Conservation (phyloP, 2,113 vertebrate genomes). For the Phasianus colchicus region DNA sequence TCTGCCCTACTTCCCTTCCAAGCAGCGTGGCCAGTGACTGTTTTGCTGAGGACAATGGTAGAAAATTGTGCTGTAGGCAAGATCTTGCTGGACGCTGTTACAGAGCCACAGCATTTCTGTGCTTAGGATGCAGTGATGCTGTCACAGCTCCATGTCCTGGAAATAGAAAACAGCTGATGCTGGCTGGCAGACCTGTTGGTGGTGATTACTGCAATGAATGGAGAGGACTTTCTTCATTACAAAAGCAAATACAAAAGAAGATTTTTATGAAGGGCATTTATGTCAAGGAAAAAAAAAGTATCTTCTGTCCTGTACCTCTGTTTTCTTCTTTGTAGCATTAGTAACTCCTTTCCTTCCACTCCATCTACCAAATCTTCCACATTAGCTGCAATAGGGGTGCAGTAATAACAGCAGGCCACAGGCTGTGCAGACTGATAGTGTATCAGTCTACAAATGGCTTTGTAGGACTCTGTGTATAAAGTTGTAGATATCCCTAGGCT, state of each 20-base stretch:
- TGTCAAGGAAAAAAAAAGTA: no score
- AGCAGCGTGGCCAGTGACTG: neutral
- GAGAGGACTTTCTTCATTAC: neutral
- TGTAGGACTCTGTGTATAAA: neutral
- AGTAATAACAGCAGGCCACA: neutral
- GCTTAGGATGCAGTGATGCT: neutral
- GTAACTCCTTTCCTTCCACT: neutral
- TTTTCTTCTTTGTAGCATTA: neutral
- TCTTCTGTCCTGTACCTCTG: neutral
- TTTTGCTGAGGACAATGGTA: neutral
- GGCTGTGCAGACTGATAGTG: neutral
- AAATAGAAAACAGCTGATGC: neutral
- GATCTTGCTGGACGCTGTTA: neutral
- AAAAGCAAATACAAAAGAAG: neutral
- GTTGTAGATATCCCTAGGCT: neutral
- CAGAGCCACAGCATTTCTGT: neutral
- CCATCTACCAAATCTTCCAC: neutral
- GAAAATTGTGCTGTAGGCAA: neutral
- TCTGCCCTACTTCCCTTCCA: neutral
- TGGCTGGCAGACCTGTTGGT: neutral
- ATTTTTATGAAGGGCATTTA: neutral
- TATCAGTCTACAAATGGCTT: neutral
- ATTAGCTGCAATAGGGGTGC: neutral
- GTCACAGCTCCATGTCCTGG: neutral
- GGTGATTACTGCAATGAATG: neutral